Conservation (phyloP, 2,797 vertebrate species). For the Gorsachius magnificus region DNA sequence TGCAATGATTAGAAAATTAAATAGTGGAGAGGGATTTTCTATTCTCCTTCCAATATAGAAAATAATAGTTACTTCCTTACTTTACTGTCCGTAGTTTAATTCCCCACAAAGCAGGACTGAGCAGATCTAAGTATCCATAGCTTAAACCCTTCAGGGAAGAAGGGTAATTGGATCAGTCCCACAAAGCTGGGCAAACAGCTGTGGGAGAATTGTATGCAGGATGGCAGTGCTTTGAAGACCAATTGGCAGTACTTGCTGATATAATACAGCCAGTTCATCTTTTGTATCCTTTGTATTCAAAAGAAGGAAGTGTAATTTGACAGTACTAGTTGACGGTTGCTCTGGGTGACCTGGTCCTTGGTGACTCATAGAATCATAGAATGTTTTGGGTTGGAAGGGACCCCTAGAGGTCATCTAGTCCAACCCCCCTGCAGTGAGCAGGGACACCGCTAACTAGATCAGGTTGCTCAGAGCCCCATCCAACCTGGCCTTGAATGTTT, state of each 20-base stretch:
- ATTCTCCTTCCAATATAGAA: not conserved
- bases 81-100: not conserved
- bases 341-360: not conserved
- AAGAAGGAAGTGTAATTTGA: not conserved
- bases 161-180: not conserved
- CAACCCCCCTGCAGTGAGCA: no score
- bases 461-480: no score
- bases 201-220: not conserved
- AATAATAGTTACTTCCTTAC: not conserved
- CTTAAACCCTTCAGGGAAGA: not conserved
- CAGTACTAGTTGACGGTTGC: not conserved
- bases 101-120: not conserved
- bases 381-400: no score
- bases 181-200: not conserved
- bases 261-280: not conserved
- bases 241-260: not conserved
- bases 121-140: not conserved
- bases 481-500: no score
- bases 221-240: not conserved
- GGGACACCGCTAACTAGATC: no score
- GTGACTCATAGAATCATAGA: not conserved
- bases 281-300: not conserved
- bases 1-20: not conserved
- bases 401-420: no score
- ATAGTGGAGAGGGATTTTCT: not conserved